Evolutionary conservation across 2,888 invertebrate species (phyloP).

Genomic region (Drosophila anomelani): DNA sequence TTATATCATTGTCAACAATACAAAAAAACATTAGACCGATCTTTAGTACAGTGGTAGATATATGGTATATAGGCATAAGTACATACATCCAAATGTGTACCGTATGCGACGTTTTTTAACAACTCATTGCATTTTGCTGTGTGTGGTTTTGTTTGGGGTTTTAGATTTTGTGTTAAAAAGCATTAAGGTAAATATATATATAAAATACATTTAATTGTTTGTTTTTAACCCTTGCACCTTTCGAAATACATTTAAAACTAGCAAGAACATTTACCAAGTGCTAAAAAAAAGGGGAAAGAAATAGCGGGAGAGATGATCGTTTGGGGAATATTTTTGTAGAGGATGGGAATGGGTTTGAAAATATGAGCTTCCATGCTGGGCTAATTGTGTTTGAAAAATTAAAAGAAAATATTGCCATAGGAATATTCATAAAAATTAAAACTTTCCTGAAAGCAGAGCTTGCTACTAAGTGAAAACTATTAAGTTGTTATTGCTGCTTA

Average conservation of each 20-base stretch:
- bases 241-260: conserved; percentile 40
- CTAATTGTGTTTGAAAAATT: neutral
- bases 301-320: neutral
- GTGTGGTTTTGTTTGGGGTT: conserved; percentile 41
- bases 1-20: conserved; percentile 65
- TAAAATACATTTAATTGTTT: conserved; percentile 24
- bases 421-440: neutral
- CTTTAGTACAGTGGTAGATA: conserved; percentile 43
- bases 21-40: conserved; percentile 66
- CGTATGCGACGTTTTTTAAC: conserved; percentile 49
- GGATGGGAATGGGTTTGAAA: neutral
- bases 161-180: conserved; percentile 51
- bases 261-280: conserved; percentile 45
- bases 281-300: conserved; percentile 2
- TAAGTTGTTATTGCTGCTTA: neutral
- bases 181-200: conserved; percentile 36
- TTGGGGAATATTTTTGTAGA: neutral
- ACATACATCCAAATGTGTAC: conserved; percentile 47
- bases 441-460: neutral
- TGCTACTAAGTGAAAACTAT: neutral
- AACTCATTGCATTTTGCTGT: conserved; percentile 60
- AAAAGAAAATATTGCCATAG: neutral
- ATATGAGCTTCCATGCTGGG: neutral
- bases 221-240: conserved; percentile 44
- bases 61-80: conserved; percentile 33